Base-by-base conservation (phyloP, 2,888 invertebrate genomes). In the Noctua comes region DNA sequence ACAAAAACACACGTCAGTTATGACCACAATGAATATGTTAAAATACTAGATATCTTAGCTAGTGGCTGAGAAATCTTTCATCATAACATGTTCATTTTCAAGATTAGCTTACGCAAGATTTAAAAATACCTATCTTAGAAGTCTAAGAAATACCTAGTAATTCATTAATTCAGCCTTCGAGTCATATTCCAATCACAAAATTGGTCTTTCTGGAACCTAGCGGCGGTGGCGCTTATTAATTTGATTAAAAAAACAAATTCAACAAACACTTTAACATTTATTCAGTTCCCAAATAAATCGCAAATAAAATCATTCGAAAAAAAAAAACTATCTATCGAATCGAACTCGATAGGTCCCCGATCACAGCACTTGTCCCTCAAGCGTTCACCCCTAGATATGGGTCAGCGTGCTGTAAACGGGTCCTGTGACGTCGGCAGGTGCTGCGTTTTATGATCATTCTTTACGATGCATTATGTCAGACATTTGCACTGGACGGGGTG, bases 381-480 rank as follows among this genome's bases (percentile, higher is more conserved):
- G 76, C 90, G 79, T 91, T 91, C 89, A 91, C 90, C 92, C 89
- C 90, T 89, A 85, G 89, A 95, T 95, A 93, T 96, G 87, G 96
- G 96, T 94, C 95, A 95, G 92, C 91, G 91, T 91, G 91, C 92
- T 90, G 82, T 88, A 91, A 93, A 93, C 93, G 88, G 88, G 93
- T 93, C 94, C 91, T 90, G 91, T 90, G 91, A 91, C 93, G 93
- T 92, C 86, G 27, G n/a, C 85, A 85, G 73, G 75, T 87, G 83
- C 73, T 73, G 76, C 83, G n/a, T 88, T 88, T 88, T 88, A 89
- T 86, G 87, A 89, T 76, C 71, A 76, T 83, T 79, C 75, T 88
- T 85, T 84, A 82, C 77, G 86, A 81, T 78, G 48, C 31, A 80
- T 84, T 84, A 66, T 80, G 70, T 59, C 80, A 70, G 64, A 69